Evolutionary conservation across 1,140 invertebrate genomes (phyloP), one percentile per base, ranked within the genome.

Genomic region (Dendroctonus valens): DNA sequence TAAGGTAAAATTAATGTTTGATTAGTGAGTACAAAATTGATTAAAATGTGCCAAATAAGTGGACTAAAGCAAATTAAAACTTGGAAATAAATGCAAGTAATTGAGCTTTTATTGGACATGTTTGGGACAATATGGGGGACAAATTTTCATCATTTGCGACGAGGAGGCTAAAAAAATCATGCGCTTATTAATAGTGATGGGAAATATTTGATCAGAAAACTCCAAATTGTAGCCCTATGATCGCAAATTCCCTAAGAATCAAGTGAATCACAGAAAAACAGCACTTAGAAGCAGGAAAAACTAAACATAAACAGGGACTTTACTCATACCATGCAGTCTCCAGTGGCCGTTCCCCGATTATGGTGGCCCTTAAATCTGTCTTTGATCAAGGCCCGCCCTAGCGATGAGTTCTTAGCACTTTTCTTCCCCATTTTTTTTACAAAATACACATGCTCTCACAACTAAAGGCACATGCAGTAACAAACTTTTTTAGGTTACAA

Each of bases 331-430:
- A 87, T 85, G 5, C 83, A 85, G 64, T 86, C 84, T 67, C 87
- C 85, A 72, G 83, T 83, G 44, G 84, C 82, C 78, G 83, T 83
- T 78, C 79, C 77, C 38, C 81, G 83, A 38, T 79, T 82, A 63
- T 82, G 77, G 9, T 26, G 26, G 26, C 26, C 26, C 11, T 86
- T 83, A 75, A 92, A 92, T 70, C 90, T 84, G 76, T 92, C 87
- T 75, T 87, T 91, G 40, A 94, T 91, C 48, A 94, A 79, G 0
- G 87, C 79, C 69, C 88, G 83, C 0, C 91, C 91, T 50, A 93
- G 80, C 38, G 75, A 77, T 59, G 69, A 69, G 12, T 78, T 75
- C 6, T 57, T 59, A 9, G 59, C 54, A 72, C 83, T 83, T 76
- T 88, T 88, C 78, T 88, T 88, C 37, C 84, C 84, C 87, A 89